These are phyloP conservation scores for Drosophila bocki DNA, from an alignment of 1,140 invertebrate genomes.

Conservation along the genomic window DNA sequence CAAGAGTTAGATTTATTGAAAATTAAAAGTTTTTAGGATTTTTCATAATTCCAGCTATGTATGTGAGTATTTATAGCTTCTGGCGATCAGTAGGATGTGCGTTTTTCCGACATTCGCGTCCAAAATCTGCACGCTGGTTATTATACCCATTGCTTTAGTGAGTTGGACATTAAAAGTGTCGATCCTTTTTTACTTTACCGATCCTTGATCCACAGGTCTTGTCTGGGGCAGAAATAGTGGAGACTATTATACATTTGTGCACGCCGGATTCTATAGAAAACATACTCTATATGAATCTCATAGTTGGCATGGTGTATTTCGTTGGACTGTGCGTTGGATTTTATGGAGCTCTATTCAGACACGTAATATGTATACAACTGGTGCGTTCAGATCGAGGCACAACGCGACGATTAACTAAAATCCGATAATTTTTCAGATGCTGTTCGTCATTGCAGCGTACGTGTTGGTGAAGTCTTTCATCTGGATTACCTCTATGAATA, in stretches of 20 bases:
- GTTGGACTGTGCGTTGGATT: background rate
- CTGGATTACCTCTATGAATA: background rate
- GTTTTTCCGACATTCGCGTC: background rate
- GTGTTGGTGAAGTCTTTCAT: conserved; percentile 30
- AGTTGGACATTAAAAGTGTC: conserved; percentile 9
- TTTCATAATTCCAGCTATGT: background rate
- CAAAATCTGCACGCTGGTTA: background rate
- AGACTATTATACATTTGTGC: no score
- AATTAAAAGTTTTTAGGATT: background rate
- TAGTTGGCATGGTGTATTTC: no score
- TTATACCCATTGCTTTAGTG: conserved; percentile 3
- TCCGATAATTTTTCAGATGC: conserved; percentile 22
- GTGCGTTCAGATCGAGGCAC: background rate
- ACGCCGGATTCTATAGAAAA: accelerated
- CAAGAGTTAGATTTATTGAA: background rate
- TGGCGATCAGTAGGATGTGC: conserved; percentile 28
- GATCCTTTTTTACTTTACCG: background rate
- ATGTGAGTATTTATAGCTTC: background rate
- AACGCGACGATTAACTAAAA: no score
- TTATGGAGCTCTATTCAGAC: background rate
- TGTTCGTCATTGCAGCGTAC: conserved; percentile 7
- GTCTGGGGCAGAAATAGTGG: background rate
- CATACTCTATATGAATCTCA: background rate
- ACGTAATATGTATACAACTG: background rate
- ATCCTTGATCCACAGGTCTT: background rate